phyloP scores from a whole-genome alignment of 2,797 vertebrate species.

The Neosalanx taihuensis region DNA sequence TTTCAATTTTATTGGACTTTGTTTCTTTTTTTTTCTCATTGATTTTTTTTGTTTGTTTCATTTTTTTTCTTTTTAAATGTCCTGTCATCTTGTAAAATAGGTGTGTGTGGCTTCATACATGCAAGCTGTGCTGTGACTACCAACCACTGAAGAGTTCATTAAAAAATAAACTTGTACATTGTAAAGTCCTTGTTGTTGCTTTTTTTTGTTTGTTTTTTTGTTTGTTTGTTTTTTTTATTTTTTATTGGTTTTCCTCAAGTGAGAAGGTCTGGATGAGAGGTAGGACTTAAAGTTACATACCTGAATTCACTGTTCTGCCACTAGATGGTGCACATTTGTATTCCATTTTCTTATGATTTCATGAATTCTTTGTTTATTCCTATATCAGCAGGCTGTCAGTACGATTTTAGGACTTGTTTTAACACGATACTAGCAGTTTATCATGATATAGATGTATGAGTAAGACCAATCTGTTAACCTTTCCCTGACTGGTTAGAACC shows the following conservation, averaged over 20 bases:
- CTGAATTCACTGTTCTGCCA: conserved; percentile 29
- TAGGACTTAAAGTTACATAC: background rate
- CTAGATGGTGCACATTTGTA: conserved; percentile 49
- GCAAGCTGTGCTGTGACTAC: conserved; percentile 89
- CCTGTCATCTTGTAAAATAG: conserved; percentile 83
- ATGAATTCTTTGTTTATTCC: background rate
- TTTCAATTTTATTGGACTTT: conserved; percentile 54
- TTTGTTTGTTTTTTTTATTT: too few species aligned
- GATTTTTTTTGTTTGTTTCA: background rate
- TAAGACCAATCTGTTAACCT: background rate
- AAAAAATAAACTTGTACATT: conserved; percentile 98
- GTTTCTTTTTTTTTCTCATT: conserved; percentile 21
- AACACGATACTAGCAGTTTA: too few species aligned
- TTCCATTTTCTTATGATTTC: background rate
- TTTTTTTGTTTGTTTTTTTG: conserved; percentile 60
- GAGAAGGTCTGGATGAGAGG: background rate
- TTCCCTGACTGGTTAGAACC: background rate
- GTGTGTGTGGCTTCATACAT: conserved; percentile 84
- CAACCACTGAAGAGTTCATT: conserved; percentile 98
- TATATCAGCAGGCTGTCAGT: background rate
- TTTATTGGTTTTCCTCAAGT: background rate
- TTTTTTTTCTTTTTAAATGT: conserved; percentile 44
- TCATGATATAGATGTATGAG: background rate
- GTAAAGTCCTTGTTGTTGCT: conserved; percentile 84
- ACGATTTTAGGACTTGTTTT: background rate